Evolutionary conservation across 2,888 invertebrate genomes (phyloP), one percentile per base, ranked within the genome.

Genomic region (Eulithis testata): DNA sequence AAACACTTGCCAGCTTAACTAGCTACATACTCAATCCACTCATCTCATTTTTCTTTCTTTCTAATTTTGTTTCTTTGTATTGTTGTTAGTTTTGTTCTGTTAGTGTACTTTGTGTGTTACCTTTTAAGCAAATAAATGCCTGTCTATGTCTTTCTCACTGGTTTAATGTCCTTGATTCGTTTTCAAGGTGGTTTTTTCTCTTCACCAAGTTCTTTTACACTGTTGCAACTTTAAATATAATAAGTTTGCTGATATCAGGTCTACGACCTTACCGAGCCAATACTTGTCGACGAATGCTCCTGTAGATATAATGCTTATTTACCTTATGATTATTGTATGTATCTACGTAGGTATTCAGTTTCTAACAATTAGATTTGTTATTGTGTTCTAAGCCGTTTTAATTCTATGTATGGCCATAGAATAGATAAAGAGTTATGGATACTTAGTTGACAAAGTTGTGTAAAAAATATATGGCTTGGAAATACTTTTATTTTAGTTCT

Each of bases 361-460:
- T 45, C 51, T n/a, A 52, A 63, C 62, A 63, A 52, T 63, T 57
- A 56, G 45, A 52, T 63, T 12, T 51, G 36, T 71, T 73, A 70
- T 68, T 71, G 70, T 72, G 59, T 51, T 51, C 51, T 54, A 37
- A 37, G 54, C 47, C 11, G 11, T 40, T 21, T 21, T 21, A 21
- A 21, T 21, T 21, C 2, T 21, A 21, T 21, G 21, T 21, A 21
- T 21, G 21, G 21, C 21, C 21, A 21, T 21, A 21, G 21, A 21
- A 21, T 1, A 21, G 21, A n/a, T n/a, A n/a, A n/a, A n/a, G n/a
- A n/a, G n/a, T 58, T 11, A 49, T 12, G 44, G 59, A 59, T 9
- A 51, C 51, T 21, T 1, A 51, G n/a, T 37, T 9, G 12, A 31
- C 51, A 31, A 47, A 8, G 7, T 49, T 7, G 44, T 43, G 37